Percentiles rank a stretch among this genome's conserved stretches.
phyloP scores from a whole-genome alignment of 2,113 vertebrate species.

The Rhabdornis inornatus region DNA sequence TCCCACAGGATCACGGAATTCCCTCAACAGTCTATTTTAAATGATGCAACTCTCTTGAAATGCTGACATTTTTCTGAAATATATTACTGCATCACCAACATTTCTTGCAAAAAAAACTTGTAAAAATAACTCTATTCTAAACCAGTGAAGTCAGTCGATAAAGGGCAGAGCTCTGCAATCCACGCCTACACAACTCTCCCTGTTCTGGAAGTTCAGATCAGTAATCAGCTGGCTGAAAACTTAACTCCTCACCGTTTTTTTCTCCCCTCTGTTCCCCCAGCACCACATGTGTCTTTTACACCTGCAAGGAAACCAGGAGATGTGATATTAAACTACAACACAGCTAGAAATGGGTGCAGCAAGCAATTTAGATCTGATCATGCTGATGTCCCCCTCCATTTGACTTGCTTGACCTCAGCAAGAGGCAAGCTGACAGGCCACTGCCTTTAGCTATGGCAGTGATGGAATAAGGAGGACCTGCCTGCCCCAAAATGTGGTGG shows the following conservation, averaged over 20 bases:
- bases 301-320: not conserved
- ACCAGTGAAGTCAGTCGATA: not conserved
- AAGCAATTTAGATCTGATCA: not conserved
- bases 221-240: not conserved
- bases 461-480: not conserved
- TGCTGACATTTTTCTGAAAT: not conserved
- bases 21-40: not conserved
- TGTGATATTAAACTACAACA: not conserved
- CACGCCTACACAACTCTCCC: not conserved
- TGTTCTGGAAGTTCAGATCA: not conserved
- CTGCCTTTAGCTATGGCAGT: not conserved
- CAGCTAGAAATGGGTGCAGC: not conserved
- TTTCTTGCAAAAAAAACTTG: not conserved
- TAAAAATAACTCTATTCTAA: not conserved
- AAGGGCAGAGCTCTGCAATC: not conserved
- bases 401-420: not conserved
- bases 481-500: not conserved
- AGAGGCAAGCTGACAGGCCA: not conserved
- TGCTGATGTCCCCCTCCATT: not conserved
- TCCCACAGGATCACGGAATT: not conserved
- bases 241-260: not conserved
- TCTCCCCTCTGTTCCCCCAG: accelerated
- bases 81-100: not conserved
- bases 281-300: not conserved
- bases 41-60: not conserved